Evolutionary conservation across 2,113 vertebrate genomes (phyloP).

Genomic region (Oncorhynchus kisutch): DNA sequence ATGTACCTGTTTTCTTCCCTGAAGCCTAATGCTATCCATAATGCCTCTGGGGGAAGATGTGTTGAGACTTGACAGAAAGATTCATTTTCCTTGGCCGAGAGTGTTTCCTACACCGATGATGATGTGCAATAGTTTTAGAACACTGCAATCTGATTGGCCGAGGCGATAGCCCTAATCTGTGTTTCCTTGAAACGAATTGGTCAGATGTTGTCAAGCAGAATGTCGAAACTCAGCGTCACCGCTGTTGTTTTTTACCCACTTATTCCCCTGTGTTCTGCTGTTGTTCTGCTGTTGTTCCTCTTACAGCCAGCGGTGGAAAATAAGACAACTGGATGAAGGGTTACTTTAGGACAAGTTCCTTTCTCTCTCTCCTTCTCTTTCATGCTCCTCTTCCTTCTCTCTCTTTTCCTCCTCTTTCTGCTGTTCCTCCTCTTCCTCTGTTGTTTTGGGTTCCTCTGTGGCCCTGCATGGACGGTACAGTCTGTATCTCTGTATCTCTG

Average conservation of each 20-base stretch:
- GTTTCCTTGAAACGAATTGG: not conserved
- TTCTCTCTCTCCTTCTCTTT: not conserved
- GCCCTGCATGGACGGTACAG: not conserved
- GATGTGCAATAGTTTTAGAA: not conserved
- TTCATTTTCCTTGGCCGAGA: not conserved
- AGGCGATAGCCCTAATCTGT: not conserved
- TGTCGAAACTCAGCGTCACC: not conserved
- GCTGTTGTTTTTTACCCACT: not conserved
- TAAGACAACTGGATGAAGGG: conserved; percentile 45
- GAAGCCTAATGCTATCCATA: no score
- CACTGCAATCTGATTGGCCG: conserved; percentile 2
- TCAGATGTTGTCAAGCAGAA: conserved; percentile 37
- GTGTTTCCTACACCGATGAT: no score
- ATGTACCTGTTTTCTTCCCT: no score
- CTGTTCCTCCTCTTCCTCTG: not conserved
- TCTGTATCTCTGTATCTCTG: no score
- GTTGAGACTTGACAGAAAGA: not conserved
- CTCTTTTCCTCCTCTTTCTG: not conserved
- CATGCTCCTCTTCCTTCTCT: no score
- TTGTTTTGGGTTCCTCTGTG: not conserved
- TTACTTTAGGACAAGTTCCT: conserved; percentile 15
- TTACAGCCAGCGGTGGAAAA: not conserved
- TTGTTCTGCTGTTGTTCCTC: not conserved
- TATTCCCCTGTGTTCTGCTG: not conserved
- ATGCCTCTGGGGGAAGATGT: no score